A percentile compares a stretch with the other conserved stretches of the same genome.
These are phyloP conservation scores for Liparis tanakae DNA, from an alignment of 2,797 vertebrate species.

Conservation along the genomic window DNA sequence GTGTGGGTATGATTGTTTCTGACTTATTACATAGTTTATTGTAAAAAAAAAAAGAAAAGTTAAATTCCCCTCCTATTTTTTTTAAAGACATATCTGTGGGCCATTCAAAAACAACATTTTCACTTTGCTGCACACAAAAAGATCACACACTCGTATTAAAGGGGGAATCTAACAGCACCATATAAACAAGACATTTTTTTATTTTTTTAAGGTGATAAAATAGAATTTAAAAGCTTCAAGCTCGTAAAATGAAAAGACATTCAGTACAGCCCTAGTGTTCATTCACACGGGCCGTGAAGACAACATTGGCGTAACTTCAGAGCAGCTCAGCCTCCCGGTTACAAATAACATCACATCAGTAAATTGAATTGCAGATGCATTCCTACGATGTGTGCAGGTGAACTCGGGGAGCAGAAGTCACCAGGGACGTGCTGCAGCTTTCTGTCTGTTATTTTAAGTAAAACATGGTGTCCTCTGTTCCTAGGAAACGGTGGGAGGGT, in stretches of 20 bases:
- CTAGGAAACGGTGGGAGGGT: slow-evolving; percentile 98
- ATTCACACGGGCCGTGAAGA: not conserved
- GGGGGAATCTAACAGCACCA: too few species aligned
- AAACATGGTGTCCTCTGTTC: not conserved
- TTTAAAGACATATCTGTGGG: too few species aligned
- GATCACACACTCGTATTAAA: not conserved
- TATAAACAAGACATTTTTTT: too few species aligned
- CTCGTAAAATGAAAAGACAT: not conserved
- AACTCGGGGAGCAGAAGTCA: not conserved
- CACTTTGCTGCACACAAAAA: not conserved
- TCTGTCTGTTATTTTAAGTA: not conserved
- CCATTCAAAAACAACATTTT: too few species aligned
- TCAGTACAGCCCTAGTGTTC: slow-evolving; percentile 27
- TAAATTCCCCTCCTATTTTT: too few species aligned
- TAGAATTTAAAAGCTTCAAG: not conserved
- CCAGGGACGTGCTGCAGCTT: not conserved
- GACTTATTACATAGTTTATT: too few species aligned
- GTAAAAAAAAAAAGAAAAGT: too few species aligned
- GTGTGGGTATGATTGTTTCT: too few species aligned
- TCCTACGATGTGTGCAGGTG: not conserved
- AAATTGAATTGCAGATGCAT: not conserved
- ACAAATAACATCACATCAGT: not conserved
- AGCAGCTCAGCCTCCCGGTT: not conserved
- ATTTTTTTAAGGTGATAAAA: not conserved
- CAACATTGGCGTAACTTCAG: not conserved